These are phyloP conservation scores for Grus americana DNA, from an alignment of 2,113 vertebrate species.

Conservation along the genomic window DNA sequence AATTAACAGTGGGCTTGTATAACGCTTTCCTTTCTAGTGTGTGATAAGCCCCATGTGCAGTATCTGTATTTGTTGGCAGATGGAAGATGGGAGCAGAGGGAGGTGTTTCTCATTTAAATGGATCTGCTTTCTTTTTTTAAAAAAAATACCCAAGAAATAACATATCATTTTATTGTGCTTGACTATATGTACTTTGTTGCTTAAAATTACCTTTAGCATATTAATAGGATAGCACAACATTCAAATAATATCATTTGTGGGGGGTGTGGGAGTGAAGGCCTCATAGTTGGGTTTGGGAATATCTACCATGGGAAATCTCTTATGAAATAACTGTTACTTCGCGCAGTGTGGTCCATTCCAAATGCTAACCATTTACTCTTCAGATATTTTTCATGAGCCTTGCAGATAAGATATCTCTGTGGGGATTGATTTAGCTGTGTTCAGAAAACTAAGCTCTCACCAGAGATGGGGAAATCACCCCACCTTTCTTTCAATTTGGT, in stretches of 20 bases:
- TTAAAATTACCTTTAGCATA: neutral
- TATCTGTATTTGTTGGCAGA: conserved; percentile 9
- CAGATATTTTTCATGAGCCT: conserved; percentile 34
- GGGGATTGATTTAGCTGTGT: neutral
- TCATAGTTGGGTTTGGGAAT: neutral
- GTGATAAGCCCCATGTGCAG: neutral
- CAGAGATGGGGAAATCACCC: neutral
- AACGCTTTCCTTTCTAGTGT: neutral
- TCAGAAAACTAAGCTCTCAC: conserved; percentile 2
- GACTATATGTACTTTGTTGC: neutral
- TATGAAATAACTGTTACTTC: conserved; percentile 39
- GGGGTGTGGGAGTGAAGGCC: conserved; percentile 12
- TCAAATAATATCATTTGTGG: neutral
- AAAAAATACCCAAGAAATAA: conserved; percentile 5
- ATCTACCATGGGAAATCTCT: conserved; percentile 37
- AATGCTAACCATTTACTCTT: conserved; percentile 32
- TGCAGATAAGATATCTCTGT: conserved; percentile 35
- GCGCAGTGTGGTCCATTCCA: conserved; percentile 39
- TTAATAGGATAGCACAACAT: neutral
- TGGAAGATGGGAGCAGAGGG: neutral
- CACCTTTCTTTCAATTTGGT: conserved; percentile 20
- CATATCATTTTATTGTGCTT: neutral
- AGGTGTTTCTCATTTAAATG: conserved; percentile 12
- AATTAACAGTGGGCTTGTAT: neutral
- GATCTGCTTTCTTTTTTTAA: neutral